Percentiles rank a stretch among this genome's conserved stretches.
Evolutionary conservation across 2,797 vertebrate genomes (phyloP).

Genomic region (Dromococcyx pavoninus): DNA sequence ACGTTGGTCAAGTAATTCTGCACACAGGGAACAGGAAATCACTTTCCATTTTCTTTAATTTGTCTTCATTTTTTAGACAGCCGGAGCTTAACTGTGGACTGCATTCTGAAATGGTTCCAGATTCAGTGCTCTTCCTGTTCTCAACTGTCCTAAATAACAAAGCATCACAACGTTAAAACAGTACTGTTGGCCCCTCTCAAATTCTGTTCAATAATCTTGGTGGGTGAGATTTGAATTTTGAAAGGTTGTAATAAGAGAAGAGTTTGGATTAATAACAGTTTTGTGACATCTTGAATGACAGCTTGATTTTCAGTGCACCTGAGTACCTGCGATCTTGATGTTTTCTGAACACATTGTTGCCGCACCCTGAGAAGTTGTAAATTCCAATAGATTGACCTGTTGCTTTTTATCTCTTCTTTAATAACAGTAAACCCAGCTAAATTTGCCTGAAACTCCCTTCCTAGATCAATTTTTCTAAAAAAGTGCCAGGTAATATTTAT

Average conservation of each 20-base stretch:
- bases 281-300: background rate
- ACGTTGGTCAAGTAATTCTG: background rate
- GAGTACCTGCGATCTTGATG: background rate
- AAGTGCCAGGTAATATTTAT: background rate
- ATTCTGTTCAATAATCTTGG: background rate
- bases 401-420: background rate
- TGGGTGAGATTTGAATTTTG: background rate
- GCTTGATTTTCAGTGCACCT: background rate
- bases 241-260: background rate
- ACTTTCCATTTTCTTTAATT: constrained; percentile 40
- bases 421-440: background rate
- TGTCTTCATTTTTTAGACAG: constrained; percentile 38
- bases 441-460: background rate
- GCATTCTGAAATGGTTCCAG: background rate
- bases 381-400: background rate
- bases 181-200: background rate
- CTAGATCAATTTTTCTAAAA: background rate
- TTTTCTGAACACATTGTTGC: background rate
- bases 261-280: background rate
- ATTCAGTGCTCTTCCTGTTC: background rate
- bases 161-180: background rate
- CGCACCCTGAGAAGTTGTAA: background rate
- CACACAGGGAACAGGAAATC: constrained; percentile 20
- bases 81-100: background rate
- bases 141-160: background rate